Conservation (phyloP, 1,140 invertebrate species). For the Drosophila subobscura region DNA sequence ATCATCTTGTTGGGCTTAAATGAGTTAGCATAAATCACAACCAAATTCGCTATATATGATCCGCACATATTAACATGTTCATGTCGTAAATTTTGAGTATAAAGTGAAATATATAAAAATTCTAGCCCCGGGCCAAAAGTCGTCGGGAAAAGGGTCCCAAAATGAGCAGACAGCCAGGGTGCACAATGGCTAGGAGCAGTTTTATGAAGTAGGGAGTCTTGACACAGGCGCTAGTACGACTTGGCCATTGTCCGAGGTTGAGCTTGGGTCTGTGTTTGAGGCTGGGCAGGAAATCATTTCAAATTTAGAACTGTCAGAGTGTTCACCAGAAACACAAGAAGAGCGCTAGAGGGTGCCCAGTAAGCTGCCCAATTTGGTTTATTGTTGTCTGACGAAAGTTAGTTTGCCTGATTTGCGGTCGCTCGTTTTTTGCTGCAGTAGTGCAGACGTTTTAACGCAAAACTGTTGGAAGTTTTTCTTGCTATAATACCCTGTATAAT, state of each 20-base stretch:
- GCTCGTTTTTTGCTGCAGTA: not conserved
- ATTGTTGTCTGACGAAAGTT: conserved; percentile 34
- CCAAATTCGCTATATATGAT: conserved; percentile 45
- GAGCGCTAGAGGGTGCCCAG: not conserved
- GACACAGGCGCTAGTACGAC: conserved; percentile 14
- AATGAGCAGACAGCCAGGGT: conserved; percentile 11
- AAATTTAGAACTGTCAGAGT: conserved; percentile 21
- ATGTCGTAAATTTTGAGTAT: conserved; percentile 56
- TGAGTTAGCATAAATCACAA: conserved; percentile 68
- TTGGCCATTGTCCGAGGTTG: conserved; percentile 6
- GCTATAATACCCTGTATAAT: conserved; percentile 1
- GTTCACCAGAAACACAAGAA: too few species aligned
- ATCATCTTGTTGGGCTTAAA: conserved; percentile 45
- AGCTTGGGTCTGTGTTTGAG: not conserved
- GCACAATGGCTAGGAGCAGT: not conserved
- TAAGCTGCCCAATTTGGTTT: conserved; percentile 41
- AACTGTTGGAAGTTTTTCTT: not conserved
- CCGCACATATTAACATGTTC: conserved; percentile 66
- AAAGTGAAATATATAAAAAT: conserved; percentile 49
- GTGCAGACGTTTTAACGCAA: conserved; percentile 22
- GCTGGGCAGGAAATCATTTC: conserved; percentile 29
- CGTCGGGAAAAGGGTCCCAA: conserved; percentile 10
- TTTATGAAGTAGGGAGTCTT: not conserved
- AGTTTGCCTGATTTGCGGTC: conserved; percentile 17
- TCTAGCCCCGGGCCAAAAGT: conserved; percentile 28